Evolutionary conservation across 2,888 invertebrate species (phyloP).

Genomic region (Drosophila rellima): DNA sequence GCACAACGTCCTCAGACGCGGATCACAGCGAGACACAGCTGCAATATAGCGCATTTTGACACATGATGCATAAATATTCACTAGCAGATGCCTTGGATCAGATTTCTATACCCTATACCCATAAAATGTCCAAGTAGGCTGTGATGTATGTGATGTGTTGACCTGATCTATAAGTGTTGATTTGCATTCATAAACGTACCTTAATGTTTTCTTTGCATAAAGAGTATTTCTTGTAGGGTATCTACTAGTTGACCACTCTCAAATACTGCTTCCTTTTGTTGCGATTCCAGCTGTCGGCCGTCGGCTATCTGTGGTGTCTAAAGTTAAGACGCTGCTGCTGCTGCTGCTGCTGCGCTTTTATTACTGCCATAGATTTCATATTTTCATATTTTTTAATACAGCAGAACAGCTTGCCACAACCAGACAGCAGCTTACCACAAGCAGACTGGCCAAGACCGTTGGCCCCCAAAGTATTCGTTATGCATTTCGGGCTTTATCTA

Average conservation of each 20-base stretch:
- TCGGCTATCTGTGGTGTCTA: constrained; percentile 32
- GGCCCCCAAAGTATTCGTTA: not conserved
- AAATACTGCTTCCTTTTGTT: not conserved
- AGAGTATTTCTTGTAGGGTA: not conserved
- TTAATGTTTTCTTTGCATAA: not conserved
- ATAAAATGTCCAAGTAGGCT: not conserved
- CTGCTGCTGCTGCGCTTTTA: constrained; percentile 33
- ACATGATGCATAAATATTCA: constrained; percentile 35
- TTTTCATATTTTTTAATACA: constrained; percentile 35
- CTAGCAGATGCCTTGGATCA: constrained; percentile 19
- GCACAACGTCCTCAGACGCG: constrained; percentile 23
- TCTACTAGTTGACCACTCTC: not conserved
- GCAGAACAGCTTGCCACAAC: constrained; percentile 23
- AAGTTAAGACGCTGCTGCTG: constrained; percentile 26
- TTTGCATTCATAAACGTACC: not conserved
- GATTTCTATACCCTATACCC: constrained; percentile 14
- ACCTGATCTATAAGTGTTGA: not conserved
- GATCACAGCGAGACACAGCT: constrained; percentile 26
- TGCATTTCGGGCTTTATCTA: not conserved
- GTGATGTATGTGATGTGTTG: not conserved
- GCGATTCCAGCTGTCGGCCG: constrained; percentile 19
- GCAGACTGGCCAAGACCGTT: constrained; percentile 4
- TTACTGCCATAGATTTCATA: constrained; percentile 30
- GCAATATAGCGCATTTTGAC: constrained; percentile 25
- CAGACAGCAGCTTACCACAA: constrained; percentile 15